Evolutionary conservation across 2,888 invertebrate genomes (phyloP).

Genomic region (Nebria brevicollis): DNA sequence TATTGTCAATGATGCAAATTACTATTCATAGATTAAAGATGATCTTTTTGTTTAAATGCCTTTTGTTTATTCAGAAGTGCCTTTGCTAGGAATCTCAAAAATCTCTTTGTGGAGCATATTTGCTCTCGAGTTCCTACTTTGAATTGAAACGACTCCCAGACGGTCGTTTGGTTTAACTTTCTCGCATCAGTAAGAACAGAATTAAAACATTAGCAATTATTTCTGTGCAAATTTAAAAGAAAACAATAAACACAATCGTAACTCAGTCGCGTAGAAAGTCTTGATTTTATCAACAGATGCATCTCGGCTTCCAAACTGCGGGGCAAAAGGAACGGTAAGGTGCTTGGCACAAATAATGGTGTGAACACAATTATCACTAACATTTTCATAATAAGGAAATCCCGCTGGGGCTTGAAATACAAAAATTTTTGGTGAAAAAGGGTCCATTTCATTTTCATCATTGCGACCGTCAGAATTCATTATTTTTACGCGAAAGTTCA

Average conservation of each 20-base stretch:
- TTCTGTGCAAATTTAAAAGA: neutral
- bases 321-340: neutral
- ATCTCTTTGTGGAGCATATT: too few relatives aligned
- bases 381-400: constrained; percentile 7
- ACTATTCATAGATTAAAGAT: too few relatives aligned
- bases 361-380: constrained; percentile 9
- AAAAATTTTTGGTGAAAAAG: neutral
- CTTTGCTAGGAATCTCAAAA: too few relatives aligned
- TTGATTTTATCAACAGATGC: neutral
- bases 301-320: neutral
- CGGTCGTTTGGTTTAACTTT: neutral
- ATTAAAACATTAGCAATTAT: neutral
- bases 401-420: neutral
- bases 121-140: too few relatives aligned
- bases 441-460: constrained; percentile 16
- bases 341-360: neutral
- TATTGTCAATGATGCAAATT: too few relatives aligned
- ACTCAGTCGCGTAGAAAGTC: neutral
- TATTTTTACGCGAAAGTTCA: constrained; percentile 36
- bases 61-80: too few relatives aligned
- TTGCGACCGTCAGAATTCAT: constrained; percentile 36
- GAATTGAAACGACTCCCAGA: neutral
- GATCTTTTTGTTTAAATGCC: too few relatives aligned
- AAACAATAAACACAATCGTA: neutral
- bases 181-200: neutral